Evolutionary conservation across 1,140 invertebrate species (phyloP).

Genomic region (Anastrepha obliqua): DNA sequence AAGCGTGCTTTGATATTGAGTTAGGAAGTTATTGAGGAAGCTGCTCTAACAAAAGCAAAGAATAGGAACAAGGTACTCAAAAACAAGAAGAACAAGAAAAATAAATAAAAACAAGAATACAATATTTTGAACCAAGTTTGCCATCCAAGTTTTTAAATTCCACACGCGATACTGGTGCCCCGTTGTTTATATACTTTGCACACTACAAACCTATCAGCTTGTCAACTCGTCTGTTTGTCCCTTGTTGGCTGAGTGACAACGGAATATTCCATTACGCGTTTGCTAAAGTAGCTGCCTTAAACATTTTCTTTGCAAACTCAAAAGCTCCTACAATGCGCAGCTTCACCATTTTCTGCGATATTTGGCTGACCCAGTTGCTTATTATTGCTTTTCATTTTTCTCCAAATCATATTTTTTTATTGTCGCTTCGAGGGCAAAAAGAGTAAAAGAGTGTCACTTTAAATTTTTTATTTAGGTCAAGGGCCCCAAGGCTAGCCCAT

Average conservation of each 20-base stretch:
- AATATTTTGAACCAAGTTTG: background rate
- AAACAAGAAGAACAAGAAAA: background rate
- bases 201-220: background rate
- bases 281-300: background rate
- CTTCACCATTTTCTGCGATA: background rate
- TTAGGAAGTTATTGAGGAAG: too few species aligned
- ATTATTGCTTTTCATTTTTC: too few species aligned
- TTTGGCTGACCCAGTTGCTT: too few species aligned
- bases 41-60: too few species aligned
- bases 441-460: background rate
- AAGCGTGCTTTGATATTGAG: too few species aligned
- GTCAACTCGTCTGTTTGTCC: background rate
- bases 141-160: background rate
- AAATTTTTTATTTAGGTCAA: slow-evolving; percentile 17
- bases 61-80: background rate
- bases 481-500: background rate
- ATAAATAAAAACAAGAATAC: too few species aligned
- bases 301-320: background rate
- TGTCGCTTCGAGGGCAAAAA: background rate
- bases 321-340: background rate
- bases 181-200: background rate
- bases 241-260: slow-evolving; percentile 1
- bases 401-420: background rate
- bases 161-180: background rate
- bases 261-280: slow-evolving; percentile 33